Evolutionary conservation across 2,888 invertebrate genomes (phyloP).

Genomic region (Tinea trinotella): DNA sequence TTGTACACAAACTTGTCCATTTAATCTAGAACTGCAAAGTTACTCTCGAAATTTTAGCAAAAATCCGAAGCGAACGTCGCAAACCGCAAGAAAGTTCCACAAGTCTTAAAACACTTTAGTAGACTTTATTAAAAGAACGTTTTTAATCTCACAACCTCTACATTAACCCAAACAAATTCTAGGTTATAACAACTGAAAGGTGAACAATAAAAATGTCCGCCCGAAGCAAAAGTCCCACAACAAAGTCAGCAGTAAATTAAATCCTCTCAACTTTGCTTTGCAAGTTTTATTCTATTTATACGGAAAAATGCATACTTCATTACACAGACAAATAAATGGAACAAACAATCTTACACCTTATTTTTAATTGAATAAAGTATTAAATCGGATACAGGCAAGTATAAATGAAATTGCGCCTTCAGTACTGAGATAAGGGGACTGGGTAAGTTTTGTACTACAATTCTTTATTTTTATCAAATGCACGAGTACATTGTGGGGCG

Average conservation of each 20-base stretch:
- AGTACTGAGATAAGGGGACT: conserved; percentile 1
- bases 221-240: conserved; percentile 10
- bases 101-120: conserved; percentile 6
- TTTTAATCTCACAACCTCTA: conserved; percentile 5
- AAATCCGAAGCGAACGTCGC: neutral
- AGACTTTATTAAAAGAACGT: conserved; percentile 6
- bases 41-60: neutral
- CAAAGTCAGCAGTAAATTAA: conserved; percentile 18
- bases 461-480: conserved; percentile 9
- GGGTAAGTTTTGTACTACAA: neutral
- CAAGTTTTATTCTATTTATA: conserved; percentile 17
- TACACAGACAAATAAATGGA: neutral
- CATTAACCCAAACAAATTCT: conserved; percentile 5
- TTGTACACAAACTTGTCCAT: neutral
- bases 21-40: neutral
- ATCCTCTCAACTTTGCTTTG: conserved; percentile 17
- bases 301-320: neutral
- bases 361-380: neutral
- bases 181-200: conserved; percentile 12
- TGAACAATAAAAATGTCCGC: conserved; percentile 15
- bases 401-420: neutral
- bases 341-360: neutral
- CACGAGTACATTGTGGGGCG: neutral
- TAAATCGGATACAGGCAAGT: neutral
- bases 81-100: neutral